phyloP scores from a whole-genome alignment of 1,140 invertebrate species.

The Diachasma alloeum region DNA sequence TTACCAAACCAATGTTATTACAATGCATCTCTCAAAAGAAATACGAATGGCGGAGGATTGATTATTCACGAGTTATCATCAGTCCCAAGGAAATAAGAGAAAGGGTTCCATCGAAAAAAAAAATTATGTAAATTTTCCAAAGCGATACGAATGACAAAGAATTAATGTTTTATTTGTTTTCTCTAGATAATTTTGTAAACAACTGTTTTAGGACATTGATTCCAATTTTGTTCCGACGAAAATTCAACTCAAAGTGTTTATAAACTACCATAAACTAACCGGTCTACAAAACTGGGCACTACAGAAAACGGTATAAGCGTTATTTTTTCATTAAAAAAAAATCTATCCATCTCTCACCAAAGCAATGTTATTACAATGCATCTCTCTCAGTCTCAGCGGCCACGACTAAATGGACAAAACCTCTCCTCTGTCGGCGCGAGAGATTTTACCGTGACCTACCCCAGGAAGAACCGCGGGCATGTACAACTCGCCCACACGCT shows the following conservation, averaged over 20 bases:
- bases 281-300: slow-evolving; percentile 16
- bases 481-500: slow-evolving; percentile 29
- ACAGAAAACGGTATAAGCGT: slow-evolving; percentile 11
- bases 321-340: background rate
- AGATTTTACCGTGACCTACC: slow-evolving; percentile 31
- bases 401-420: background rate
- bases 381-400: background rate
- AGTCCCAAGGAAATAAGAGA: no score
- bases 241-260: background rate
- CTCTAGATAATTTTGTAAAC: no score
- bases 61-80: no score
- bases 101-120: no score
- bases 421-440: background rate
- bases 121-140: no score
- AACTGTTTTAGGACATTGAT: no score
- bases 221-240: no score
- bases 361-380: background rate
- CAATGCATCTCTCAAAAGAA: no score
- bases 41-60: no score
- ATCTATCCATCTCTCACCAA: background rate
- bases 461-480: slow-evolving; percentile 29
- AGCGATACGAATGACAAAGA: no score
- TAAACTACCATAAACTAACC: slow-evolving; percentile 19
- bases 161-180: no score
- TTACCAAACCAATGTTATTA: no score